These are phyloP conservation scores for Proteles cristata DNA, from an alignment of 2,113 vertebrate species.

Conservation along the genomic window DNA sequence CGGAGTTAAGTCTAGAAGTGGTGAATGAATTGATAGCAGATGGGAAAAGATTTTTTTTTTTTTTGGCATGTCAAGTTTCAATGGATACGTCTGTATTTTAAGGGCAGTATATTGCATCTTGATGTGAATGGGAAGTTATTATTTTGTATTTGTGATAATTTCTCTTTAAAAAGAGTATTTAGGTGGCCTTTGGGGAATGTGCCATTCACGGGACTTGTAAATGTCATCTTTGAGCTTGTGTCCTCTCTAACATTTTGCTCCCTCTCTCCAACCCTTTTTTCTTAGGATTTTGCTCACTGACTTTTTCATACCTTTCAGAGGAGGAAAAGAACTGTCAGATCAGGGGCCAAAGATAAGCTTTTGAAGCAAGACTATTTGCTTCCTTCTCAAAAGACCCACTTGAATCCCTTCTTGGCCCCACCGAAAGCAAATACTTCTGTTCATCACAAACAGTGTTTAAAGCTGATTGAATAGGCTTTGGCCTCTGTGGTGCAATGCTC, in stretches of 20 bases:
- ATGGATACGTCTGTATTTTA: background rate
- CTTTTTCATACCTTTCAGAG: constrained; percentile 14
- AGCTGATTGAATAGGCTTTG: constrained; percentile 20
- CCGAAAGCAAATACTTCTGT: constrained; percentile 39
- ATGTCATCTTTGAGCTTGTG: constrained; percentile 62
- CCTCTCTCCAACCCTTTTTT: background rate
- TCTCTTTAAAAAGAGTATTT: background rate
- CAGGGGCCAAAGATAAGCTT: background rate
- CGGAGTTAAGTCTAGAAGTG: background rate
- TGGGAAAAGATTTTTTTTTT: background rate
- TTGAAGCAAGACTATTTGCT: constrained; percentile 39
- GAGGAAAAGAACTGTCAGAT: background rate
- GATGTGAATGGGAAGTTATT: background rate
- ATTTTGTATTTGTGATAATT: background rate
- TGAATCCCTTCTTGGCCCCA: background rate
- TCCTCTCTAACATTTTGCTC: constrained; percentile 7
- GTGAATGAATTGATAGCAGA: background rate
- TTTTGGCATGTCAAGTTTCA: background rate
- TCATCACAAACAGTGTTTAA: background rate
- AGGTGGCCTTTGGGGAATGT: background rate
- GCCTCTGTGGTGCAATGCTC: background rate
- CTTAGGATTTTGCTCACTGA: constrained; percentile 22
- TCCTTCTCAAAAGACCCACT: constrained; percentile 32
- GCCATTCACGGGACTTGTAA: constrained; percentile 16
- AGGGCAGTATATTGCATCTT: background rate